Conservation (phyloP, 2,113 vertebrate species). For the Calonectris borealis region DNA sequence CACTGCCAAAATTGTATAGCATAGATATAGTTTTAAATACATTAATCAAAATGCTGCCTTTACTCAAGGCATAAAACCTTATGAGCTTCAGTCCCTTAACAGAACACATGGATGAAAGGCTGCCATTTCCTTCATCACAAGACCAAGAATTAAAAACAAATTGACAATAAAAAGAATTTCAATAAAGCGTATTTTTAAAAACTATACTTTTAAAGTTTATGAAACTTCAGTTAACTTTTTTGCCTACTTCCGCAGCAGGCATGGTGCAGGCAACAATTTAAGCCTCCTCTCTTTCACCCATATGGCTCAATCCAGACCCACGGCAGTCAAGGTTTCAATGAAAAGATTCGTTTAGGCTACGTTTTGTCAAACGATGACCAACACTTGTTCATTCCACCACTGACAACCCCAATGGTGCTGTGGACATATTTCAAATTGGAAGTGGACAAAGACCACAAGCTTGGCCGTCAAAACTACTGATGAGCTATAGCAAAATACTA, state of each 20-base stretch:
- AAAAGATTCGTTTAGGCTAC: background rate
- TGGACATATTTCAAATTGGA: background rate
- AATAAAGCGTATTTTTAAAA: background rate
- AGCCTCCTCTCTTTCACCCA: background rate
- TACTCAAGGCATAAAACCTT: background rate
- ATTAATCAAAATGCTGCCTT: background rate
- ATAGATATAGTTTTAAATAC: background rate
- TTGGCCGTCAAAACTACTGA: background rate
- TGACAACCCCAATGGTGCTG: background rate
- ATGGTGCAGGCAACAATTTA: background rate
- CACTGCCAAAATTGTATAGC: background rate
- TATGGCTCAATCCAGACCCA: background rate
- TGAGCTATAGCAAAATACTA: background rate
- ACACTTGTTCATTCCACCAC: background rate
- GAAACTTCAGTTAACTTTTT: background rate
- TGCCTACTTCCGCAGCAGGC: background rate
- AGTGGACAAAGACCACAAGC: background rate
- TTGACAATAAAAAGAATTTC: background rate
- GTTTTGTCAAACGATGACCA: background rate
- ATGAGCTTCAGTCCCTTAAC: background rate
- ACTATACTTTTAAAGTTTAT: background rate
- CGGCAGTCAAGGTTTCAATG: accelerated
- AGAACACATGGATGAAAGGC: background rate
- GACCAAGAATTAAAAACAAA: background rate
- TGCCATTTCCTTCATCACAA: background rate